Evolutionary conservation across 2,113 vertebrate genomes (phyloP).

Genomic region (Brachypteracias leptosomus): DNA sequence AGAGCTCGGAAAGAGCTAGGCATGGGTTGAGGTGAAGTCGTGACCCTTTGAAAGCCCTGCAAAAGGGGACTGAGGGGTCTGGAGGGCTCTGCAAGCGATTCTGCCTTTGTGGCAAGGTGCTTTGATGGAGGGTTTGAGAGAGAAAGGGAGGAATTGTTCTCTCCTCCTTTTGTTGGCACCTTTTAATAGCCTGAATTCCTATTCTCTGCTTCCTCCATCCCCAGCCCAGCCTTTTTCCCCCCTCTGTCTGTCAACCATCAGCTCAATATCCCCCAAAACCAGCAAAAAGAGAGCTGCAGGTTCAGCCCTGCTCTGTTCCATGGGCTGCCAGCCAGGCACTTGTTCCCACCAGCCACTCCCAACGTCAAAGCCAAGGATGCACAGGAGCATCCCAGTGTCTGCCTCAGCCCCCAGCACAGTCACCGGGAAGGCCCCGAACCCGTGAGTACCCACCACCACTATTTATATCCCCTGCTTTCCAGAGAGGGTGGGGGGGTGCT

Average conservation of each 20-base stretch:
- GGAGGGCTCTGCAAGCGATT: not conserved
- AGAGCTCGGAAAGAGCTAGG: no score
- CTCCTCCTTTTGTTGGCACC: not conserved
- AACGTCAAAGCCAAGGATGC: not conserved
- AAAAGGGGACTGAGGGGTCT: not conserved
- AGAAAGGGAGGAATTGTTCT: no score
- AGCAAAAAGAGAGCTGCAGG: not conserved
- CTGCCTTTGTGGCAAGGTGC: not conserved
- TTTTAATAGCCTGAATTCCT: not conserved
- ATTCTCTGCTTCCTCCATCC: not conserved
- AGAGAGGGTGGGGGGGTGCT: not conserved
- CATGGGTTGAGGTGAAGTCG: fast-evolving
- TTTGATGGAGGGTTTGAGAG: not conserved
- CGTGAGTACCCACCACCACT: fast-evolving
- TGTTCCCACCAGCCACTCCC: not conserved
- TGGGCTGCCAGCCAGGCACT: not conserved
- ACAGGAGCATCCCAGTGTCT: not conserved
- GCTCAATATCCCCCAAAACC: not conserved
- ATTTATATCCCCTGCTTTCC: not conserved
- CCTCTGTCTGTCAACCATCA: not conserved
- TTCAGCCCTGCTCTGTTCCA: not conserved
- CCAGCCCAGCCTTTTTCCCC: fast-evolving
- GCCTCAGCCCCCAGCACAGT: not conserved
- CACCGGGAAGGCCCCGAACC: not conserved
- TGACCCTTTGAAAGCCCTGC: not conserved